Evolutionary conservation across 2,797 vertebrate genomes (phyloP).

Genomic region (Lagodon rhomboides): DNA sequence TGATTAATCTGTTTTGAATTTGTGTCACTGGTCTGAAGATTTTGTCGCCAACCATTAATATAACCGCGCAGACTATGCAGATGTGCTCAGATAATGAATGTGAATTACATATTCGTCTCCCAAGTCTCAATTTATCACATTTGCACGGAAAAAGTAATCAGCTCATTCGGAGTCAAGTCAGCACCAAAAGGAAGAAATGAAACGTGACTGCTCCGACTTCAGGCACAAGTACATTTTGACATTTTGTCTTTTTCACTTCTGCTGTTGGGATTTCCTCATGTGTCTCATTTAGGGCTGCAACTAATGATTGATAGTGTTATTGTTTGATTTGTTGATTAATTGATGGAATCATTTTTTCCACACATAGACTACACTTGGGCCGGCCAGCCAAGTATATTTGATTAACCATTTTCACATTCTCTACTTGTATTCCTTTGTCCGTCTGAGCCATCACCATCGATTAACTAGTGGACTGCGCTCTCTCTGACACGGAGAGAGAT

Average conservation of each 20-base stretch:
- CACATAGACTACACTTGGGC: too few relatives aligned
- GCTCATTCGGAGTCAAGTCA: neutral
- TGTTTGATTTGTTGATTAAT: neutral
- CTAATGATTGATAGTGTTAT: neutral
- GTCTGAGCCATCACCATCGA: too few relatives aligned
- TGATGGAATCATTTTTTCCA: too few relatives aligned
- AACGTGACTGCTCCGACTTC: neutral
- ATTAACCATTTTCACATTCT: too few relatives aligned
- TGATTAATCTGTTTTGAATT: conserved; percentile 43
- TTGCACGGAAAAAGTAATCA: neutral
- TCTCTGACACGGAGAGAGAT: too few relatives aligned
- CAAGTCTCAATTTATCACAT: conserved; percentile 12
- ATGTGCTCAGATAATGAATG: conserved; percentile 11
- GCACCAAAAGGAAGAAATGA: neutral
- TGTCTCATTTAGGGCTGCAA: neutral
- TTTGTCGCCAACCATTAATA: neutral
- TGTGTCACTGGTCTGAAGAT: conserved; percentile 37
- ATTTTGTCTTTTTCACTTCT: neutral
- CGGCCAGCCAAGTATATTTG: too few relatives aligned
- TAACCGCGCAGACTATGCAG: conserved; percentile 9
- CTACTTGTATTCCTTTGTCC: too few relatives aligned
- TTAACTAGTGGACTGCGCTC: too few relatives aligned
- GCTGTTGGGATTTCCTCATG: neutral
- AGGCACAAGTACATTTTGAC: neutral
- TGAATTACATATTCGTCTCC: neutral